Base-by-base conservation (phyloP, 2,113 vertebrate species). In the Reinhardtius hippoglossoides region DNA sequence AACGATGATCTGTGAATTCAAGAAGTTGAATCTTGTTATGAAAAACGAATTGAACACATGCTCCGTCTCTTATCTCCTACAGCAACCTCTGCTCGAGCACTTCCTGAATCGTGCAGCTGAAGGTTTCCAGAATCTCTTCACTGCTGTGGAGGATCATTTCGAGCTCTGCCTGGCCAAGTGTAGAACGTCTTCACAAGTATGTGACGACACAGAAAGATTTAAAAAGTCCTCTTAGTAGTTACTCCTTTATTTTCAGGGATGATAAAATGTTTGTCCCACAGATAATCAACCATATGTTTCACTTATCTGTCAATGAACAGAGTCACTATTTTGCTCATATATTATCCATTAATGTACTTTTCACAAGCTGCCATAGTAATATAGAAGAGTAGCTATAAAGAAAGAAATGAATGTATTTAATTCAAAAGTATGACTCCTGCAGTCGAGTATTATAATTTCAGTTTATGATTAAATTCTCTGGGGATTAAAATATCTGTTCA, bases 161-260 rank as follows among this genome's bases (percentile, higher is more conserved):
- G 97, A 99, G 82, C 83, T 99, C 54, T 99, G 98, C 74, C 92
- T 99, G 91, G 97, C 98, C 0, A 99, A 99, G 84, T 99, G 98
- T 77, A 93, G 98, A 65, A 99, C 98, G 21, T 99, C 98, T 0
- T 99, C 98, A 40, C 97, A 99, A 95, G 98, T 99, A 85, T 61
- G 93, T 68, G n/a, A 21, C 20, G 10, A 70, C n/a, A 8, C 7
- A 23, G 10, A 31, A 9, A 9, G 1, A 57, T 40, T 40, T 40
- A 2, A 40, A 13, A 12, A 31, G 31, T 31, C 31, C 6, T 5
- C 23, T 24, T 24, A 24, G 23, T 24, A 24, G 2, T 24, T 24
- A 24, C 23, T 24, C 27, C 27, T 5, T 27, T 27, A 4, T 31
- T 7, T 31, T 31, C 31, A 31, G 31, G 1, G 31, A 31, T 31